Evolutionary conservation across 2,113 vertebrate genomes (phyloP), one percentile per base, ranked within the genome.

Genomic region (Cathartes aura): DNA sequence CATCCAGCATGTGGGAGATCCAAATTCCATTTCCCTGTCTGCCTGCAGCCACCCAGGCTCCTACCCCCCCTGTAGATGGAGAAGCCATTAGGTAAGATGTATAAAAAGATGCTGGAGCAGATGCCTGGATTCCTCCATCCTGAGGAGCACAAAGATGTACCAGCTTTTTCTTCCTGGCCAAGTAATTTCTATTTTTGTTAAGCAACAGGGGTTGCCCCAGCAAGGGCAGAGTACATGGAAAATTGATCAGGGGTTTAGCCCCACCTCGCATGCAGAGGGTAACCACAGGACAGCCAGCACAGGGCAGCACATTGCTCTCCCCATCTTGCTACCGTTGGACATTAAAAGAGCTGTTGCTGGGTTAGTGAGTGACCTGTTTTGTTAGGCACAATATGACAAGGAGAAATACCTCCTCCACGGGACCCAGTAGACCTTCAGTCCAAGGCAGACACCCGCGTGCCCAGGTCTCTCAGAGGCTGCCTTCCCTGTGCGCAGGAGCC

Each of bases 211-310:
- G 8, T 59, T 88, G 52, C 21, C 38, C 52, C 2, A 3, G 29
- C 13, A 22, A 87, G 32, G 32, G 29, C 55, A 70, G 45, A 76
- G 36, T 6, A 14, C 5, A 1, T 5, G 16, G 85, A 63, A 74
- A 68, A 63, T 22, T 38, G 26, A 5, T 17, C 7, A 30, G 62
- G 17, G 29, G n/a, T 38, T 76, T 38, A 60, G 8, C 62, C 52
- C 56, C 56, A 42, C 19, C 30, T 74, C 0, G 0, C 12, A 6
- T 3, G 6, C 30, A 3, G 0, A 1, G 63, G 29, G 26, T 45
- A 38, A 38, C 14, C 9, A 27, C 23, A 58, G 75, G 40, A 42
- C 12, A 83, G 52, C 19, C 26, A 32, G 48, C 45, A n/a, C 30
- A 36, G 21, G 36, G 15, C 32, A 82, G 60, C 24, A 50, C 19